Evolutionary conservation across 1,140 invertebrate species (phyloP), one percentile per base, ranked within the genome.

Genomic region (Nilaparvata lugens): DNA sequence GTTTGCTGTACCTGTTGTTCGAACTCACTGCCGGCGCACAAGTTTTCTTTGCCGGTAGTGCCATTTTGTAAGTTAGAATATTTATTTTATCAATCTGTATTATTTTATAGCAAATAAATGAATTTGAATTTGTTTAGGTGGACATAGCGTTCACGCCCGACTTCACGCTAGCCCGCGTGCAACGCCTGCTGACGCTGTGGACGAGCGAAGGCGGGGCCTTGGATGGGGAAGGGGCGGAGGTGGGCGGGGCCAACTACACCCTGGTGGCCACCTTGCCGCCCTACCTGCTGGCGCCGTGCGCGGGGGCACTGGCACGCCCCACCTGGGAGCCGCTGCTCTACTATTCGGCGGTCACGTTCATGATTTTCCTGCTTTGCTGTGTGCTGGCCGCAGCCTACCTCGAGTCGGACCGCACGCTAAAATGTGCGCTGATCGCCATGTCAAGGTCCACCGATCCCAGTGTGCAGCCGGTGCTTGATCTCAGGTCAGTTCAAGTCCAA

Each of bases 131-230:
- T n/a, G 21, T 56, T 21, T 54, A 68, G 67, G 84, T 98, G 25
- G 91, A 96, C 68, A 89, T 97, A 65, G 87, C 89, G 57, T 97
- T 95, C 73, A 91, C 90, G 0, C 88, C 95, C 6, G 95, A 98
- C 77, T 96, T 95, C 70, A 93, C 94, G 3, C 77, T 95, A 60
- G 83, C 90, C 0, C 81, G 85, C 60, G 82, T 94, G 23, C 79
- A 86, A 61, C 80, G 90, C 14, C 73, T 78, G 42, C 76, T 84
- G 25, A 74, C 76, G 63, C 76, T 81, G 63, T 74, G 76, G 4
- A 86, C 82, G 25, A 85, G 81, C 68, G 70, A 85, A 6, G 63
- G 64, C 7, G 64, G 68, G 11, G 58, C 55, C 6, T n/a, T n/a
- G n/a, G n/a, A n/a, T n/a, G n/a, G n/a, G 3, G 76, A 4, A 86